A percentile compares a stretch with the other conserved stretches of the same genome.
phyloP scores from a whole-genome alignment of 1,140 invertebrate genomes.

The Pteromalus puparum region DNA sequence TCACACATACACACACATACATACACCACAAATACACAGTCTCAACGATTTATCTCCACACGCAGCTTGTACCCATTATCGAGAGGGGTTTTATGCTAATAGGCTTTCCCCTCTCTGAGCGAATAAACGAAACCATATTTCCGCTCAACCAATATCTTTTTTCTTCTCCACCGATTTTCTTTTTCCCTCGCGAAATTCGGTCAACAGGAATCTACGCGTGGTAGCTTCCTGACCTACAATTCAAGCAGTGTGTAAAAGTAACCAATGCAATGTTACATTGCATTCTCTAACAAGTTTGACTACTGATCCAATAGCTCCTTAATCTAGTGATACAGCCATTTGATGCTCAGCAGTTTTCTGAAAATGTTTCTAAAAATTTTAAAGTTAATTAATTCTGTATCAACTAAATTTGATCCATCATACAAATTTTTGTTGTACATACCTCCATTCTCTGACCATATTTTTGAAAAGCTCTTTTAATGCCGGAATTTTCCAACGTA shows the following conservation, averaged over 20 bases:
- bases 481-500: slow-evolving; percentile 83
- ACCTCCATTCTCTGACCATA: slow-evolving; percentile 77
- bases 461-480: slow-evolving; percentile 80
- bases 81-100: no score
- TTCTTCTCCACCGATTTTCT: no score
- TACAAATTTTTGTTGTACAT: slow-evolving; percentile 46
- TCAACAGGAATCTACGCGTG: no score
- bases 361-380: slow-evolving; percentile 75
- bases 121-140: no score
- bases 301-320: slow-evolving; percentile 87
- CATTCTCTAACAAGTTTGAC: slow-evolving; percentile 91
- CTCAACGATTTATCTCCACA: no score
- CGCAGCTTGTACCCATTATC: no score
- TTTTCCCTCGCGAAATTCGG: no score
- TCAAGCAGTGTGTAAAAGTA: slow-evolving; percentile 91
- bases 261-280: slow-evolving; percentile 94
- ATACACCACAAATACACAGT: no score
- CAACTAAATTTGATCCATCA: slow-evolving; percentile 43
- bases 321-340: slow-evolving; percentile 88
- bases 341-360: slow-evolving; percentile 88
- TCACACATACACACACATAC: no score
- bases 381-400: slow-evolving; percentile 7
- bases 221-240: no score
- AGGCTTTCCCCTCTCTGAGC: no score
- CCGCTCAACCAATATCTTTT: no score